phyloP scores from a whole-genome alignment of 2,113 vertebrate species.

The Phoenicopterus ruber region DNA sequence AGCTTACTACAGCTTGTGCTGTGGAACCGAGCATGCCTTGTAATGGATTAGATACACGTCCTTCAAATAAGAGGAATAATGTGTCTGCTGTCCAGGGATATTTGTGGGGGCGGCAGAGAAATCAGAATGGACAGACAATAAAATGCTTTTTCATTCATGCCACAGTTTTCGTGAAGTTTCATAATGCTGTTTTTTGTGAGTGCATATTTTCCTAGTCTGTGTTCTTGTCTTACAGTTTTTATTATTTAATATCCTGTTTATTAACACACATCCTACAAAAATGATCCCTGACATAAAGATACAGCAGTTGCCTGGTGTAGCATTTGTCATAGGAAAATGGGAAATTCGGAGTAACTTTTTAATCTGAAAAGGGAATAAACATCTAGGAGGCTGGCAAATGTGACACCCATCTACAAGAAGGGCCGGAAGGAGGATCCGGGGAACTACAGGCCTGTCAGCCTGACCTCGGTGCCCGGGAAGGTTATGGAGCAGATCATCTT shows the following conservation, averaged over 20 bases:
- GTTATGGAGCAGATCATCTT: too few relatives aligned
- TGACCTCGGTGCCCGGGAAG: too few relatives aligned
- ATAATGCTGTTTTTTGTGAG: background rate
- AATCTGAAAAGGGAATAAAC: background rate
- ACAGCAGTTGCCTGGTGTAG: background rate
- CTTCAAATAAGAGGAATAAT: background rate
- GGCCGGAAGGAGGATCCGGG: too few relatives aligned
- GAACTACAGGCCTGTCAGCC: too few relatives aligned
- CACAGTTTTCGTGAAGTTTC: background rate
- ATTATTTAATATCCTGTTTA: background rate
- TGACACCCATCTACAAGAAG: too few relatives aligned
- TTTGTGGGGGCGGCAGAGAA: constrained; percentile 21
- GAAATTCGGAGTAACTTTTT: background rate
- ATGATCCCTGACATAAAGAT: background rate
- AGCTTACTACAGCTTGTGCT: constrained; percentile 8
- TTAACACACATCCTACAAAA: background rate
- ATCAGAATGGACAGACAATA: background rate
- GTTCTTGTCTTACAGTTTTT: background rate
- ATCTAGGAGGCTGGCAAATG: too few relatives aligned
- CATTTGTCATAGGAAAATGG: background rate
- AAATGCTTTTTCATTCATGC: background rate
- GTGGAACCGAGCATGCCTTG: background rate
- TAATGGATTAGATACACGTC: background rate
- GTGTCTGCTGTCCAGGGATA: background rate
- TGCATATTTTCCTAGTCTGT: background rate